Percentiles rank a stretch among this genome's conserved stretches.
Conservation (phyloP, 1,140 invertebrate species). For the Gyrodactylus salaris region DNA sequence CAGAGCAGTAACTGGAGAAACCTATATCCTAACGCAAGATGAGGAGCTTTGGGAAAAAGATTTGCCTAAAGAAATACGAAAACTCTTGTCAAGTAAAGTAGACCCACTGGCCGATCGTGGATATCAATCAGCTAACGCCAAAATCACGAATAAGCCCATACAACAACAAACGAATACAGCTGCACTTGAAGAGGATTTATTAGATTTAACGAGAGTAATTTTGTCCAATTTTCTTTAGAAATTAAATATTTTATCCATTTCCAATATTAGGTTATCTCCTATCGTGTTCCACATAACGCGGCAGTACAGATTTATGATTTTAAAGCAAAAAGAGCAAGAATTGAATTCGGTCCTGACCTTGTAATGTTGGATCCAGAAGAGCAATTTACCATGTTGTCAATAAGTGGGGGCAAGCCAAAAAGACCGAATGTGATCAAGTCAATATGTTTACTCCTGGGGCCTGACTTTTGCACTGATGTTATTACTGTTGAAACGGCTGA, state of each 20-base stretch:
- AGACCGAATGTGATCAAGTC: slow-evolving; percentile 23
- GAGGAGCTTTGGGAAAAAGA: slow-evolving; percentile 25
- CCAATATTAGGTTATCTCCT: slow-evolving; percentile 17
- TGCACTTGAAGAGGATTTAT: neutral
- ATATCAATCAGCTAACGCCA: slow-evolving; percentile 8
- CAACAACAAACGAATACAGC: too few relatives aligned
- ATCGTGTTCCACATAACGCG: slow-evolving; percentile 25
- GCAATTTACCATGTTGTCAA: slow-evolving; percentile 23
- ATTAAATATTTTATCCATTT: neutral
- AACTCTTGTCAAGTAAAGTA: slow-evolving; percentile 14
- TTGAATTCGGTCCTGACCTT: slow-evolving; percentile 25
- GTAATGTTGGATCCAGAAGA: slow-evolving; percentile 27
- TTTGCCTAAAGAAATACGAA: slow-evolving; percentile 18
- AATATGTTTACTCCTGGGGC: slow-evolving; percentile 23
- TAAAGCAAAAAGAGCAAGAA: slow-evolving; percentile 23
- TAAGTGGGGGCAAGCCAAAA: slow-evolving; percentile 25
- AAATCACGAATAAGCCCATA: neutral
- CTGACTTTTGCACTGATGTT: slow-evolving; percentile 25
- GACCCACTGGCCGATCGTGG: slow-evolving; percentile 21
- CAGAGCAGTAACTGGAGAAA: slow-evolving; percentile 19
- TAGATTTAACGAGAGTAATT: neutral
- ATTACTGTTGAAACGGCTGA: slow-evolving; percentile 25
- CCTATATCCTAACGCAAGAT: slow-evolving; percentile 26
- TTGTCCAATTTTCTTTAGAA: neutral
- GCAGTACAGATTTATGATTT: slow-evolving; percentile 26